Evolutionary conservation across 92 coral and sea anemone genomes (phyloP), one percentile per base, ranked within the genome.

Genomic region (Palythoa grandiflora): DNA sequence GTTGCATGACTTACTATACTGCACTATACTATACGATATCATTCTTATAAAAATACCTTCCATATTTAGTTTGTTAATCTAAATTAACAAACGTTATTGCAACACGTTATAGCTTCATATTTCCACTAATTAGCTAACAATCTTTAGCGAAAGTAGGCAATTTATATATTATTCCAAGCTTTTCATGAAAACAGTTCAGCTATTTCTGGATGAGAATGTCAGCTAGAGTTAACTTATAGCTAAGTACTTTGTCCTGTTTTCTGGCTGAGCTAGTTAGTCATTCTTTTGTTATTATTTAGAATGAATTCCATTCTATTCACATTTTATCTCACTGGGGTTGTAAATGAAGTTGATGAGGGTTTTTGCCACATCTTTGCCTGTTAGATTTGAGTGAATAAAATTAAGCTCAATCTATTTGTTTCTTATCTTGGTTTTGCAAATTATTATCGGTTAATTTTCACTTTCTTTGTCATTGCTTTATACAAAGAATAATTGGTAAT

Each of bases 271-370:
- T 55, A 54, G 38, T 6, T 6, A 57, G 21, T 28, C 28, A 28
- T 37, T 66, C 35, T 54, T 78, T 57, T 78, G 13, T 39, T 12
- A 3, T 6, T 0, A 55, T 78, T 78, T 78, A 12, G 70, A 78
- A 78, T 37, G 35, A 78, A 60, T 78, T 78, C 53, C 5, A 57
- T 57, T 78, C 71, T 55, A 61, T 57, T 78, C 68, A 57, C 48
- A n/a, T 78, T 10, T 78, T 12, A 55, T 57, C 68, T 38, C 71
- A 44, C 50, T 15, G 39, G 35, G 39, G 57, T 8, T 14, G 12
- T 17, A 17, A 28, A 10, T 37, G 5, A 37, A 53, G 7, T 37
- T 47, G 15, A 13, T 28, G 28, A 28, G 28, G 50, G 50, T 59
- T 13, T 59, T 10, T 59, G 19, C 13, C 37, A 17, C 5, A 63